Base-by-base conservation (phyloP, 1,140 invertebrate species). In the Psix sp. region DNA sequence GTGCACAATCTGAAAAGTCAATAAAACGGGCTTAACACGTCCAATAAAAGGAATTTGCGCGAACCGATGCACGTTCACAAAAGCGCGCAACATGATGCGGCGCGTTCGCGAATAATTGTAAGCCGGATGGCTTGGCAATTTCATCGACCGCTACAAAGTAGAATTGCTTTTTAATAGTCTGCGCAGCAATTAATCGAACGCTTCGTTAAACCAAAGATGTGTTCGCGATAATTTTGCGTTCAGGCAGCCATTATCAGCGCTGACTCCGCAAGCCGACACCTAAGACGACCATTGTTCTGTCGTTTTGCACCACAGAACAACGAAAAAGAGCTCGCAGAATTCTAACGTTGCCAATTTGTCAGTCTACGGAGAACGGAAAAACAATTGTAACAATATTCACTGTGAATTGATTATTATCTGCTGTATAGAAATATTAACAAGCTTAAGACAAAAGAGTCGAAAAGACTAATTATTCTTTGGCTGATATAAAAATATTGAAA, bases 151-250 rank as follows among this genome's bases (percentile, higher is more conserved):
- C 39, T n/a, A 46, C 43, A 74, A 67, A 74, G 59, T 60, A 52
- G 21, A 42, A 76, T 71, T 71, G 60, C 71, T 54, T 74, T 76
- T 74, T 78, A 76, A 78, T 76, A 70, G 73, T 66, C 49, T 35
- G 36, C 39, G 3, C 40, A 21, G 48, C 57, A 66, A 71, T 76
- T 76, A 75, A 81, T 76, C 73, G 59, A 71, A 63, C 68, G 70
- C 52, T 75, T 82, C 81, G 74, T 82, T 80, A 80, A 82, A 81
- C 76, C 62, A 46, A 62, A 62, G 39, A 65, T 70, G 46, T 65
- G 56, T 67, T 63, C 45, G 45, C 31, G 45, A 68, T 71, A 77
- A 78, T 79, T 76, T 80, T 79, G 56, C 72, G 65, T 75, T 70
- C 70, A 67, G 70, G 17, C 45, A 74, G 72, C 74, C 76, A 83